Evolutionary conservation across 2,888 invertebrate species (phyloP), one percentile per base, ranked within the genome.

Genomic region (Andricus quercusramuli): DNA sequence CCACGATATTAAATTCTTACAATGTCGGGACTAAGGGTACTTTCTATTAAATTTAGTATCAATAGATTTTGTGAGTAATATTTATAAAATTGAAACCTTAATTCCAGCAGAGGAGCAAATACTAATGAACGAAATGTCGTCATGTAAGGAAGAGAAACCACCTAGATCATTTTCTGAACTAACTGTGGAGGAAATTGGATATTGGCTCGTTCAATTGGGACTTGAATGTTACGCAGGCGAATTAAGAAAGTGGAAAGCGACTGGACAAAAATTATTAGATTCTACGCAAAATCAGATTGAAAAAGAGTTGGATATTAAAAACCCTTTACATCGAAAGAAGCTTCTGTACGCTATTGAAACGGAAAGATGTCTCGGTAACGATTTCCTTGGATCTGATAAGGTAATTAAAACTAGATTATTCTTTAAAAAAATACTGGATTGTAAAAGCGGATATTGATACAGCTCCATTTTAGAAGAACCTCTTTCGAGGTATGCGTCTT

Each of bases 311-410:
- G 96, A 95, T 78, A 94, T 98, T 67, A 97, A 97, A 93, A 96
- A 98, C 90, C 94, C 96, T 0, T 93, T 99, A 88, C 99, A 99
- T 90, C 95, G 97, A 84, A 99, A 99, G 94, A 99, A 99, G 93
- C 95, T 99, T 51, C 94, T 96, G 70, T 92, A 91, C 76, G 92
- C 91, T 0, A 86, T 92, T 59, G 92, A 92, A 80, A 90, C 89
- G 1, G 92, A 92, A 81, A 88, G 88, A 81, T 87, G 84, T 68
- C 86, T 87, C 76, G 90, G 88, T 37, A 83, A 82, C 47, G 91
- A 91, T 78, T 92, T 91, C 82, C 85, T 90, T 11, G 91, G 92
- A 25, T 92, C 92, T 13, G 90, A 92, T 65, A 92, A 92, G 89
- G 92, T 92, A 77, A 93, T 62, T 76, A 41, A 65, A 79, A 37